Conservation (phyloP, 2,888 invertebrate species). For the Diloba caeruleocephala region DNA sequence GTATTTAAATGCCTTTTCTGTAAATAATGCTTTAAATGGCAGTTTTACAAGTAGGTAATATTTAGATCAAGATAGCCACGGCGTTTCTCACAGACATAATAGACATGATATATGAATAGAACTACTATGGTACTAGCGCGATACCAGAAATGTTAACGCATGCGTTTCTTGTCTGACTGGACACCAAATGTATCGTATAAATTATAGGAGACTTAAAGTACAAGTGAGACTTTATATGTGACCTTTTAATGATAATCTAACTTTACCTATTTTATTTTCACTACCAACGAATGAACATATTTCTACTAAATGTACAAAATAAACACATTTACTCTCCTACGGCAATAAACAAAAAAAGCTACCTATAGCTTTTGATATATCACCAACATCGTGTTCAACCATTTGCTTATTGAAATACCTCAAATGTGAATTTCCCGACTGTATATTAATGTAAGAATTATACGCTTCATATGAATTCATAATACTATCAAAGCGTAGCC, state of each 20-base stretch:
- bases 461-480: conserved; percentile 44
- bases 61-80: no score
- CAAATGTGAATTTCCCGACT: conserved; percentile 26
- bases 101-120: no score
- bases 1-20: no score
- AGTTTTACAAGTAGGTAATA: no score
- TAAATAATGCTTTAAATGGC: no score
- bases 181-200: no score
- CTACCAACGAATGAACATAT: conserved; percentile 1
- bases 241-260: conserved; percentile 27
- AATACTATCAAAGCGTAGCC: conserved; percentile 42
- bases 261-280: conserved; percentile 16
- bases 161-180: no score
- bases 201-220: no score
- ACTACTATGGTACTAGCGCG: no score
- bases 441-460: conserved; percentile 50
- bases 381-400: conserved; percentile 28
- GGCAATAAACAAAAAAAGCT: conserved; percentile 36
- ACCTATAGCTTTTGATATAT: conserved; percentile 37
- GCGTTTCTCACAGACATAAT: no score
- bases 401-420: conserved; percentile 45
- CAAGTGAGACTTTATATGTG: no score
- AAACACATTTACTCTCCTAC: conserved; percentile 15
- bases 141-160: no score
- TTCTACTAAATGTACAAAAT: conserved; percentile 19